phyloP scores from a whole-genome alignment of 2,888 invertebrate species.

The Thera obeliscata region DNA sequence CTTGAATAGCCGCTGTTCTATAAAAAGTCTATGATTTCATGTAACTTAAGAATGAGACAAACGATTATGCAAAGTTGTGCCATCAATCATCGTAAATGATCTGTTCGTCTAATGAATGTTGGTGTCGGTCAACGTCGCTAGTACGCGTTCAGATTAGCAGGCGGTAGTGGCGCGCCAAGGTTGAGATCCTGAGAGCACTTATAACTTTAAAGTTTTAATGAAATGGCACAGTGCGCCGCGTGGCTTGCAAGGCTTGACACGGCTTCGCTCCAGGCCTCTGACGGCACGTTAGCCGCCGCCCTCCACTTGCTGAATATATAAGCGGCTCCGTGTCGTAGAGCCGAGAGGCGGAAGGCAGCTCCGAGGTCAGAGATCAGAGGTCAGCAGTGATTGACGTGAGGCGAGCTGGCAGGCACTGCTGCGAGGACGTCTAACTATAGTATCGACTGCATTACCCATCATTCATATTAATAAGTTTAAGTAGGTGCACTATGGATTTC shows the following conservation, averaged over 20 bases:
- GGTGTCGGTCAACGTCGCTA: not conserved
- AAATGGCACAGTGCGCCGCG: not conserved
- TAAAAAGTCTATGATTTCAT: no score
- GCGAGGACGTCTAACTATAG: no score
- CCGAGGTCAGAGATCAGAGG: not conserved
- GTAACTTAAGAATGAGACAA: not conserved
- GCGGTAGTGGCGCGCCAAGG: not conserved
- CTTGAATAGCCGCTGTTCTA: no score
- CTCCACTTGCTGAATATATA: not conserved
- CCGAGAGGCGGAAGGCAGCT: not conserved
- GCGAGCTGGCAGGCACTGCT: no score
- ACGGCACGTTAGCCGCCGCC: not conserved
- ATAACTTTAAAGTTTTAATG: slow-evolving; percentile 9
- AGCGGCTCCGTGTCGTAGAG: not conserved
- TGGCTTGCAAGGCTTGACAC: slow-evolving; percentile 1
- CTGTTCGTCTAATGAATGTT: not conserved
- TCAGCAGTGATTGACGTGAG: not conserved
- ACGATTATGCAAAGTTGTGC: not conserved
- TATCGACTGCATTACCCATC: no score
- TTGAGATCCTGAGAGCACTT: not conserved
- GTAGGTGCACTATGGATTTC: no score
- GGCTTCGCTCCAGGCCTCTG: not conserved
- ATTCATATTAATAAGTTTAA: no score
- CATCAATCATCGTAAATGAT: not conserved
- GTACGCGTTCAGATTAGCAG: not conserved